Conservation (phyloP, 1,140 invertebrate genomes). For the Catajapyx aquilonaris region DNA sequence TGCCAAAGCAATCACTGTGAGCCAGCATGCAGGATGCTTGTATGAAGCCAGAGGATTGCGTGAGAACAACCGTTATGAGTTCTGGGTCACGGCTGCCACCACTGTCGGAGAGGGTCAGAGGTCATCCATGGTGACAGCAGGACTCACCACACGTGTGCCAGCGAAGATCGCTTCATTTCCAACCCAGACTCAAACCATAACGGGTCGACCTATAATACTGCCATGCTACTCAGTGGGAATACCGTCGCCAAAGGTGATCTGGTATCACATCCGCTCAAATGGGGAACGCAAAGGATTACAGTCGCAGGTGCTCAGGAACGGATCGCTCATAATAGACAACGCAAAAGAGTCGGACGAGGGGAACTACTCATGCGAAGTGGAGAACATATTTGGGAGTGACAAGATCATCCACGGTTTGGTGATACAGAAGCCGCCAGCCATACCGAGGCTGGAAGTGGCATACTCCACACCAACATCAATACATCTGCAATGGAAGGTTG, state of each 20-base stretch:
- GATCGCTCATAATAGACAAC: not conserved
- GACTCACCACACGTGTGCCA: slow-evolving; percentile 38
- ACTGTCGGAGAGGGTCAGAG: slow-evolving; percentile 50
- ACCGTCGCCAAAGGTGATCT: slow-evolving; percentile 28
- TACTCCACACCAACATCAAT: slow-evolving; percentile 41
- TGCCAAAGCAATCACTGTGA: slow-evolving; percentile 26
- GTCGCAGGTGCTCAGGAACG: slow-evolving; percentile 1
- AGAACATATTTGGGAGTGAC: slow-evolving; percentile 60
- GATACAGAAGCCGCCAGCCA: slow-evolving; percentile 39
- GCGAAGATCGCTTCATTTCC: slow-evolving; percentile 52
- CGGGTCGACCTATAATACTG: slow-evolving; percentile 25
- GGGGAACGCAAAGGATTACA: slow-evolving; percentile 21
- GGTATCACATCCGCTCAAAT: slow-evolving; percentile 25
- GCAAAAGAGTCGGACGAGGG: slow-evolving; percentile 31
- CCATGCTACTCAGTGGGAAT: slow-evolving; percentile 43
- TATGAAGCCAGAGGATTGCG: slow-evolving; percentile 15
- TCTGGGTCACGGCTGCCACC: slow-evolving; percentile 68
- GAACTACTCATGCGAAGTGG: slow-evolving; percentile 63
- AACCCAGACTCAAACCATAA: slow-evolving; percentile 15
- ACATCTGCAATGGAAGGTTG: slow-evolving; percentile 38
- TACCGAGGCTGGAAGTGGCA: slow-evolving; percentile 36
- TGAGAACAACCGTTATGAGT: slow-evolving; percentile 39
- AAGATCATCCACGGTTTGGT: slow-evolving; percentile 50
- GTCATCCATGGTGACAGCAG: slow-evolving; percentile 28
- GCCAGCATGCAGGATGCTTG: slow-evolving; percentile 9